Evolutionary conservation across 2,888 invertebrate genomes (phyloP).

Genomic region (Drosophila suboccidentalis): DNA sequence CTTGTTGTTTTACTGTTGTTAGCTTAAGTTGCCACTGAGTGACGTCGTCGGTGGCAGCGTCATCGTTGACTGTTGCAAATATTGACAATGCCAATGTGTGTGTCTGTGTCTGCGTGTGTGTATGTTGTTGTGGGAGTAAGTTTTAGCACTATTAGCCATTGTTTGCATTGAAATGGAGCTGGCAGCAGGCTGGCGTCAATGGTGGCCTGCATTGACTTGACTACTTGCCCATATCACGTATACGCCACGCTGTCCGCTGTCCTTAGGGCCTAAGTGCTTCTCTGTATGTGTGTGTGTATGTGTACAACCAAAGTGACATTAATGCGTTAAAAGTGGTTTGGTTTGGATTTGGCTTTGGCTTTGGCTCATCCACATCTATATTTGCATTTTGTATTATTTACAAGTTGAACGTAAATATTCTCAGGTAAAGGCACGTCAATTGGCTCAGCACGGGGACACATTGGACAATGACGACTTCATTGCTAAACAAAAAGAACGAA

Average conservation of each 20-base stretch:
- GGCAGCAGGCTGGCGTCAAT: conserved; percentile 30
- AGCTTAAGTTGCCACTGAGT: conserved; percentile 72
- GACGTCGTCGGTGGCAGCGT: conserved; percentile 62
- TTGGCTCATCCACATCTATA: conserved; percentile 59
- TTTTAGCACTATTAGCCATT: conserved; percentile 79
- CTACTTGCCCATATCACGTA: conserved; percentile 61
- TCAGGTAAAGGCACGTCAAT: conserved; percentile 51
- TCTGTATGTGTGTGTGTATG: conserved; percentile 22
- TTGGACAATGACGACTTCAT: conserved; percentile 53
- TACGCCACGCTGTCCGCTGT: conserved; percentile 44
- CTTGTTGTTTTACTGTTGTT: conserved; percentile 60
- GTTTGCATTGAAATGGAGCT: conserved; percentile 77
- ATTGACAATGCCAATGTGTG: conserved; percentile 69
- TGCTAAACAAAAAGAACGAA: conserved; percentile 44
- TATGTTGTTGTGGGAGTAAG: conserved; percentile 69
- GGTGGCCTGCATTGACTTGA: conserved; percentile 36
- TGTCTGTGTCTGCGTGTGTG: conserved; percentile 26
- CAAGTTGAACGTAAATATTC: conserved; percentile 70
- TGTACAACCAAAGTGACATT: conserved; percentile 68
- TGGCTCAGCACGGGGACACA: conserved; percentile 3
- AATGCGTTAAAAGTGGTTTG: conserved; percentile 79
- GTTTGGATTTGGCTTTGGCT: conserved; percentile 60
- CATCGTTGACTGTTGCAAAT: conserved; percentile 76
- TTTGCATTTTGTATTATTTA: conserved; percentile 78
- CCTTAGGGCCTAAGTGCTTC: conserved; percentile 40